Evolutionary conservation across 1,140 invertebrate species (phyloP).

Genomic region (Trachymyrmex septentrionalis): DNA sequence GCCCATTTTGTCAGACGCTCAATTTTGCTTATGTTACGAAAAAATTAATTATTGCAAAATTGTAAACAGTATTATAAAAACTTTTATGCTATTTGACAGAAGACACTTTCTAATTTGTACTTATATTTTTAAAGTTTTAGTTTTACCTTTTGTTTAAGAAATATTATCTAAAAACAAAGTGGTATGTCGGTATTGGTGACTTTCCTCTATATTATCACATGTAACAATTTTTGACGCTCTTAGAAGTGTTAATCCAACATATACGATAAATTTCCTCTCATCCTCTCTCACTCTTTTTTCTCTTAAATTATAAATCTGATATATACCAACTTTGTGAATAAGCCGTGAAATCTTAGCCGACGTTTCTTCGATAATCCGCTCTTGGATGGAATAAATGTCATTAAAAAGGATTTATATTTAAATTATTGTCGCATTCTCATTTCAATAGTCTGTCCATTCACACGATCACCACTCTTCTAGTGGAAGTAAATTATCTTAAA

Average conservation of each 20-base stretch:
- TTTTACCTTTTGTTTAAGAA: too few relatives aligned
- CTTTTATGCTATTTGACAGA: too few relatives aligned
- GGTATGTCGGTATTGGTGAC: too few relatives aligned
- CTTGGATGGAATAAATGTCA: background rate
- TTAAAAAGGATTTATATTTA: slow-evolving; percentile 42
- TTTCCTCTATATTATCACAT: background rate
- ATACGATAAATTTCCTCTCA: background rate
- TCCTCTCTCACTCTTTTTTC: background rate
- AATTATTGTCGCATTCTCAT: background rate
- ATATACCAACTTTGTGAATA: background rate
- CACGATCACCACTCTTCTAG: background rate
- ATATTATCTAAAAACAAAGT: too few relatives aligned
- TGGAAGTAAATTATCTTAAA: slow-evolving; percentile 7
- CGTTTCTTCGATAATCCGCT: slow-evolving; percentile 28
- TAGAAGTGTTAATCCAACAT: background rate
- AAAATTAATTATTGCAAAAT: too few relatives aligned
- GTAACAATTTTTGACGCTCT: background rate
- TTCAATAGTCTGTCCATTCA: background rate
- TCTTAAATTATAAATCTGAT: slow-evolving; percentile 3
- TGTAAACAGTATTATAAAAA: too few relatives aligned
- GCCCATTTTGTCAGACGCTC: too few relatives aligned
- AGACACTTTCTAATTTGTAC: too few relatives aligned
- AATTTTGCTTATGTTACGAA: too few relatives aligned
- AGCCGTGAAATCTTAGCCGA: slow-evolving; percentile 13
- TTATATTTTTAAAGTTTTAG: too few relatives aligned